phyloP scores from a whole-genome alignment of 1,140 invertebrate species.

The Belonocnema kinseyi region DNA sequence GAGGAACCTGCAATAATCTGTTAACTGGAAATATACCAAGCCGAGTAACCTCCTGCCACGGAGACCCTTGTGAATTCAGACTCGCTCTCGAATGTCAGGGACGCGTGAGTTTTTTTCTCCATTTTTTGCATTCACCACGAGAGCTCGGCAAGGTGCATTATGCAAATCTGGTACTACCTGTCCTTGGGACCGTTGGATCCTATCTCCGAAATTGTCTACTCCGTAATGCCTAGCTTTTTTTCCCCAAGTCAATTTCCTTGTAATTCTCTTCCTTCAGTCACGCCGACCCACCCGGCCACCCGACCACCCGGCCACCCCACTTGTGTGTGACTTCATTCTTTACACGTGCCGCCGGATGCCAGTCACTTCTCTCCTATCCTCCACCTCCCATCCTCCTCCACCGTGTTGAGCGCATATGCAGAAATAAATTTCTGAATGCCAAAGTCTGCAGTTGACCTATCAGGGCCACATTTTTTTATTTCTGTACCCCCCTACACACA shows the following conservation, averaged over 20 bases:
- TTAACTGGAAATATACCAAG: constrained; percentile 45
- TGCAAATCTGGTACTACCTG: constrained; percentile 52
- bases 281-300: neutral
- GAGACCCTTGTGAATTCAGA: constrained; percentile 46
- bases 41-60: constrained; percentile 50
- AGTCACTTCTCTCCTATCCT: neutral
- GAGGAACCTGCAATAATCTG: constrained; percentile 35
- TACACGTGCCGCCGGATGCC: constrained; percentile 9
- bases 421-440: constrained; percentile 24
- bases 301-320: neutral
- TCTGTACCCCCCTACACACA: neutral
- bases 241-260: constrained; percentile 31
- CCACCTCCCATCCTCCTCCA: too few relatives aligned
- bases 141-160: constrained; percentile 50
- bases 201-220: constrained; percentile 32
- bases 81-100: constrained; percentile 58
- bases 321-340: constrained; percentile 25
- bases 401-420: constrained; percentile 1
- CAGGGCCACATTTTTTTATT: constrained; percentile 3
- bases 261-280: constrained; percentile 26
- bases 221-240: constrained; percentile 35
- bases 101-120: constrained; percentile 50
- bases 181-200: constrained; percentile 39
- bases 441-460: constrained; percentile 19
- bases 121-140: constrained; percentile 32